These are phyloP conservation scores for Macrocentrus cingulum DNA, from an alignment of 1,140 invertebrate species.

Conservation along the genomic window DNA sequence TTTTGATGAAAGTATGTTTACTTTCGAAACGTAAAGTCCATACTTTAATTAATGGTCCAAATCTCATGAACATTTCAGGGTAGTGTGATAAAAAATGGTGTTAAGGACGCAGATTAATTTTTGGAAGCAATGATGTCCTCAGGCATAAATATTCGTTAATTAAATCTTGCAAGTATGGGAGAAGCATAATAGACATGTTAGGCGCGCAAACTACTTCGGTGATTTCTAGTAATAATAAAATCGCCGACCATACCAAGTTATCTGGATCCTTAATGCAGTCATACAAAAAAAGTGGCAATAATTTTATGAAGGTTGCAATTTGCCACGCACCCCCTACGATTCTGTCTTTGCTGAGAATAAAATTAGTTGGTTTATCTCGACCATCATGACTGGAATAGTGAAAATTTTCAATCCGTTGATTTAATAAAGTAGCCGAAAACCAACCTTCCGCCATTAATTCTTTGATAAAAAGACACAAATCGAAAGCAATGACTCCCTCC, in stretches of 20 bases:
- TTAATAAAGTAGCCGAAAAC: no score
- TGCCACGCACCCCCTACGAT: conserved; percentile 28
- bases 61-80: conserved; percentile 30
- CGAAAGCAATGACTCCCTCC: conserved; percentile 33
- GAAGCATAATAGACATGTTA: conserved; percentile 27
- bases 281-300: conserved; percentile 26
- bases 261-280: conserved; percentile 25
- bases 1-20: conserved; percentile 40
- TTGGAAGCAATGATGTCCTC: conserved; percentile 24
- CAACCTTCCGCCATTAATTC: conserved; percentile 33
- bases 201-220: conserved; percentile 33
- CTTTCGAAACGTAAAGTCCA: conserved; percentile 43
- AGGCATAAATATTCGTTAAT: conserved; percentile 31
- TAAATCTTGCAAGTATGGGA: conserved; percentile 29
- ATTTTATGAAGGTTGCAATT: conserved; percentile 21
- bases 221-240: conserved; percentile 27
- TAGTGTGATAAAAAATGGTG: conserved; percentile 37
- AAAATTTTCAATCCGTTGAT: conserved; percentile 33
- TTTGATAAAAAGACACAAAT: conserved; percentile 32
- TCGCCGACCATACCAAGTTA: conserved; percentile 12
- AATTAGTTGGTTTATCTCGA: conserved; percentile 25
- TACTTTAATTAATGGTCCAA: conserved; percentile 38
- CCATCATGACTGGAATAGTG: conserved; percentile 34
- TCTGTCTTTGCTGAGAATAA: conserved; percentile 14
- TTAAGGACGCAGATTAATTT: conserved; percentile 28